Evolutionary conservation across 30 jellyfish, hydroid and myxozoan species (phyloP).

Genomic region (Aurelia sp.): DNA sequence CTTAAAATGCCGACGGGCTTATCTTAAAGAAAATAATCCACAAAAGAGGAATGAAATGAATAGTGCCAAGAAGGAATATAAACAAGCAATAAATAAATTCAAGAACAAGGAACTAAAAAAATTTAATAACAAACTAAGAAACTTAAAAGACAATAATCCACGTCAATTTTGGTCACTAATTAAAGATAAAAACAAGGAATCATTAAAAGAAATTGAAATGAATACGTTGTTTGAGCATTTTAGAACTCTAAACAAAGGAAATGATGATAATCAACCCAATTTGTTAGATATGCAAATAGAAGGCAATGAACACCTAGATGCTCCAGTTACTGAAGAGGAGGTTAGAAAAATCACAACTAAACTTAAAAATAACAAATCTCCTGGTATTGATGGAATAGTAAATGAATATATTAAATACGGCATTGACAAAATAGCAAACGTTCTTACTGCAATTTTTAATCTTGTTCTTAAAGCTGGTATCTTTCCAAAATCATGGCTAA

Average conservation of each 20-base stretch:
- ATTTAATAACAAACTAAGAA: conserved; percentile 22
- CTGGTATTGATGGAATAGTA: conserved; percentile 14
- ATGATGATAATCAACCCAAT: neutral
- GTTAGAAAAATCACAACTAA: neutral
- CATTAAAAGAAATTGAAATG: neutral
- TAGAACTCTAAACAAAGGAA: neutral
- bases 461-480: conserved; percentile 10
- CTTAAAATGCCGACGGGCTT: neutral
- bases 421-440: neutral
- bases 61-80: conserved; percentile 19
- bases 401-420: conserved; percentile 16
- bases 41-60: neutral
- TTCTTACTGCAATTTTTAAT: neutral
- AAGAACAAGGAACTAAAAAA: neutral
- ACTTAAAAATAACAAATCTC: conserved; percentile 6
- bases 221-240: conserved; percentile 6
- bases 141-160: neutral
- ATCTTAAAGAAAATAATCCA: neutral
- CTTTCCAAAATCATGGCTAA: conserved; percentile 26
- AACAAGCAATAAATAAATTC: conserved; percentile 7
- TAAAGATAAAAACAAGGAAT: neutral
- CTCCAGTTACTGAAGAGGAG: conserved; percentile 9
- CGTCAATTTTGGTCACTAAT: conserved; percentile 9
- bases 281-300: neutral
- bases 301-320: neutral